Evolutionary conservation across 2,888 invertebrate genomes (phyloP), one percentile per base, ranked within the genome.

Genomic region (Campaea margaritaria): DNA sequence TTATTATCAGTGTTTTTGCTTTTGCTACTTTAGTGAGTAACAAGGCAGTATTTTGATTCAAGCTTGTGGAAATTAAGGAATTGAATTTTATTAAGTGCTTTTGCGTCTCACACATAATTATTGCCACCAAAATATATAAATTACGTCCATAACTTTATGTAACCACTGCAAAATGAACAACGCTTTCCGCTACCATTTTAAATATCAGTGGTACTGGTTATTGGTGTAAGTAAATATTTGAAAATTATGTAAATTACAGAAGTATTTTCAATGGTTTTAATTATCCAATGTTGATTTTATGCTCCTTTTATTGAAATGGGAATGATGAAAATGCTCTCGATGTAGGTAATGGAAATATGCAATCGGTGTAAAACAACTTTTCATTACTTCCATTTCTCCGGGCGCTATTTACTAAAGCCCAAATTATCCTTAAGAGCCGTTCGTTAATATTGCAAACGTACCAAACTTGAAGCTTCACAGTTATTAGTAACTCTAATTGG

Each of bases 401-500:
- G n/a, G n/a, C 21, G 21, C 21, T 21, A 21, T 21, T 21, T 21
- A 5, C 21, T 21, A 21, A 21, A 21, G 21, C 5, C 5, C 21
- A 21, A 21, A 21, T 21, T 21, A 21, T 21, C 21, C 21, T 21
- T 21, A 21, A 21, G 5, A 21, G 21, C 5, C 21, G 21, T 44
- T 47, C 56, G 48, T 58, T 49, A 62, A 61, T 64, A 64, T 64
- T 60, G 59, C 60, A 62, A 48, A 47, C 57, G 58, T 54, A 59
- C 57, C 55, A 53, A 69, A 72, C 50, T 70, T 68, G 59, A 55
- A 59, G 63, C 60, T 43, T 67, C 63, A 65, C 65, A 65, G 56
- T 69, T 71, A 74, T 73, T 74, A 55, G 65, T 69, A 72, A 72
- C 64, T 56, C 65, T 81, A 78, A 79, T 81, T 79, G 73, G 71